Base-by-base conservation (phyloP, 2,888 invertebrate species). In the Erebia aethiops region DNA sequence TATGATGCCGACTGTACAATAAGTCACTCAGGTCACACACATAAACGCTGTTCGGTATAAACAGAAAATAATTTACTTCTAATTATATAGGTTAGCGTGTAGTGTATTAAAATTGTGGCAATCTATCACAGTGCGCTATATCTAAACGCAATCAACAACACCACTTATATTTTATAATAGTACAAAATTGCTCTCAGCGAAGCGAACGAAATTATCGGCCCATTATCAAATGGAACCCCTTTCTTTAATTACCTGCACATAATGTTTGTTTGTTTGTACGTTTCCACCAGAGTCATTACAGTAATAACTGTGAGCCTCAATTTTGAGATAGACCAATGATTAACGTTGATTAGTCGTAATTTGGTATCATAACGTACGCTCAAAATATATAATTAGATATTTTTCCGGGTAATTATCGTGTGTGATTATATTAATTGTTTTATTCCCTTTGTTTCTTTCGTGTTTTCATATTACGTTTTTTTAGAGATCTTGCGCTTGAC, bases 221-320 rank as follows among this genome's bases (percentile, higher is more conserved):
- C 83, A 92, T 92, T 92, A 92, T 89, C 85, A 89, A 87, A 87
- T 86, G 81, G 85, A 87, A 91, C 89, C 91, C 91, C 89, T 92
- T 92, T 90, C 91, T 90, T 92, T 92, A 92, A 92, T 92, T 92
- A 91, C 88, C 87, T 84, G 82, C 79, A 84, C 79, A 86, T 89
- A 88, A 90, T 89, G 85, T 90, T 89, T 90, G 91, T 92, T 89
- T 89, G 88, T 89, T 91, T 90, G 87, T 87, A 81, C 81, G 85
- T 83, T 62, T 83, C 85, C 85, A 85, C 83, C 84, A 82, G 79
- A 83, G 84, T 87, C 84, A 89, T 91, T 92, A 91, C 83, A 80
- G 81, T 90, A 90, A 91, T 91, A 86, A 87, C 84, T 76, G 82
- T 81, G 80, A 83, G 84, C 86, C 82, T 84, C 86, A 84, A 87